These are phyloP conservation scores for Scaptomyza cyrtandrae DNA, from an alignment of 2,888 invertebrate species.

Conservation along the genomic window DNA sequence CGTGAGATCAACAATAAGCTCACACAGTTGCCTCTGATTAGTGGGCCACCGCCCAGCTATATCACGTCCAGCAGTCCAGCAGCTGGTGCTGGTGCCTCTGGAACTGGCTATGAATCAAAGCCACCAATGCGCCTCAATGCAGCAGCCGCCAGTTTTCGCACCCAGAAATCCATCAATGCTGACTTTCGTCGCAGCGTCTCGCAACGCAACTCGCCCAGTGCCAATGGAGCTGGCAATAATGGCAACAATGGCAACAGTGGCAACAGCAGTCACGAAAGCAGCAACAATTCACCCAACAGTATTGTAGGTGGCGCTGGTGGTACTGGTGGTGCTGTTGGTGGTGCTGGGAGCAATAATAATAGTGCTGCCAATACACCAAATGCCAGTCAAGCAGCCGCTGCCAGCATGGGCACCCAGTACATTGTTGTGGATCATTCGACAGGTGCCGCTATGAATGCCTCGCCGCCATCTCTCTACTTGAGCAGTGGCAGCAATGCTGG, in stretches of 20 bases:
- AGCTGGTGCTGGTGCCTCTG: constrained; percentile 24
- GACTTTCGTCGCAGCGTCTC: constrained; percentile 82
- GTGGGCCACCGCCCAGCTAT: constrained; percentile 74
- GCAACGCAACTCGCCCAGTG: constrained; percentile 84
- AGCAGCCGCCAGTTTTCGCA: constrained; percentile 77
- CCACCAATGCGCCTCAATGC: constrained; percentile 80
- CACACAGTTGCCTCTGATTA: constrained; percentile 72
- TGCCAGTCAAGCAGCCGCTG: constrained; percentile 55
- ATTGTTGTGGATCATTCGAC: constrained; percentile 70
- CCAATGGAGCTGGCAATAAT: constrained; percentile 72
- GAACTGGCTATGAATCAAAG: constrained; percentile 60
- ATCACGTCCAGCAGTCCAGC: constrained; percentile 40
- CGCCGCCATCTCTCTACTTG: constrained; percentile 80
- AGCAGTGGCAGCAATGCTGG: constrained; percentile 71
- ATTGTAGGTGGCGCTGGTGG: constrained; percentile 52
- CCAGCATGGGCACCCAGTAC: constrained; percentile 65
- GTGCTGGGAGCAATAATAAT: constrained; percentile 39
- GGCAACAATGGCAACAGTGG: constrained; percentile 28
- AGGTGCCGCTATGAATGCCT: constrained; percentile 60
- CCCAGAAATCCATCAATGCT: constrained; percentile 81
- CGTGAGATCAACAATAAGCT: constrained; percentile 73
- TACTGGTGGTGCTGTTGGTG: constrained; percentile 27
- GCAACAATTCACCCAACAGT: constrained; percentile 85
- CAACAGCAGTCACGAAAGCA: constrained; percentile 82
- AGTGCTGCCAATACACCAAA: constrained; percentile 71